Conservation (phyloP, 2,888 invertebrate genomes). For the Hypomecis punctinalis region DNA sequence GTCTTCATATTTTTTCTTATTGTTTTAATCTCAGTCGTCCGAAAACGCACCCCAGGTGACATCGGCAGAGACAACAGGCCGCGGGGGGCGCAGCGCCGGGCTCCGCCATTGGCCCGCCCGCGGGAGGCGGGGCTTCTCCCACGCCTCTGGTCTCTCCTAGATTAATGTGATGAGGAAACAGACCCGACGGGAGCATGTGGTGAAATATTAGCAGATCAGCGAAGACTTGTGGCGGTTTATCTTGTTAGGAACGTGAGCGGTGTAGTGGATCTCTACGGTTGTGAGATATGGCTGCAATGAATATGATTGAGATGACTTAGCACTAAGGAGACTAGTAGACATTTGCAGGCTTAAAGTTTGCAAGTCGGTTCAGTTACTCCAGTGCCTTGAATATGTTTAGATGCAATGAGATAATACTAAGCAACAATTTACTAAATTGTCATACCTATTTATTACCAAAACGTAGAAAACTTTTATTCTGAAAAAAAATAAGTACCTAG, state of each 20-base stretch:
- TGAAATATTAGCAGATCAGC: conserved; percentile 49
- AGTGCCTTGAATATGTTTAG: neutral
- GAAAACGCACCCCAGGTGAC: conserved; percentile 34
- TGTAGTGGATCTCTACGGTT: neutral
- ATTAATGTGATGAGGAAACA: conserved; percentile 50
- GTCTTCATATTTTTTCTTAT: no score
- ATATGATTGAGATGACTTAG: conserved; percentile 2
- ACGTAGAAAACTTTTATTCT: no score
- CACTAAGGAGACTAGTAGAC: neutral
- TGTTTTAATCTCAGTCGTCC: no score
- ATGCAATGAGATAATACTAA: neutral
- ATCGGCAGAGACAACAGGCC: conserved; percentile 43
- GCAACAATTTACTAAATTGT: no score
- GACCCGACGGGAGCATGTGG: conserved; percentile 43
- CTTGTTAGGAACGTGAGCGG: conserved; percentile 3
- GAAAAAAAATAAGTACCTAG: no score
- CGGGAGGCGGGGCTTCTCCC: conserved; percentile 53
- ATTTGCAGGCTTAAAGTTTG: neutral
- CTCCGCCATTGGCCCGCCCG: conserved; percentile 55
- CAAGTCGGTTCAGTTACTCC: no score
- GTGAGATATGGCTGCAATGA: conserved; percentile 1
- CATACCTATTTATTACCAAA: no score
- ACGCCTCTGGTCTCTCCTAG: conserved; percentile 60
- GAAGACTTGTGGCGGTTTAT: conserved; percentile 28
- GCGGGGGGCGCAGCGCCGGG: conserved; percentile 42